Evolutionary conservation across 1,140 invertebrate genomes (phyloP), one percentile per base, ranked within the genome.

Genomic region (Trissolcus basalis): DNA sequence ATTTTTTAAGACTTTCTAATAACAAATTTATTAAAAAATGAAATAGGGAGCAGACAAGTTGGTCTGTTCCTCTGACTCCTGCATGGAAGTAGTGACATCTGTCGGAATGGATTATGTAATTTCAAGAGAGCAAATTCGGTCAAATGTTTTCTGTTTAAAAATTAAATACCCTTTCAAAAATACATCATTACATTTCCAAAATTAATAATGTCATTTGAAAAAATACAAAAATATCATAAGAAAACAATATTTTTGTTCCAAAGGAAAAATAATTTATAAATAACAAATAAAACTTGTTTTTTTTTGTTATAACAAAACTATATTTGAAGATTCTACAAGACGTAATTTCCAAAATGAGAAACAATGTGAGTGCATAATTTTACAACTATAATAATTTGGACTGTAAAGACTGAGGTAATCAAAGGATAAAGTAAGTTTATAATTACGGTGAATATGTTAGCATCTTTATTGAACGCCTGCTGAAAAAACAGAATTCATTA

Each of bases 401-500:
- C n/a, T n/a, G n/a, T n/a, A 27, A 27, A 27, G 6, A 27, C 19
- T 27, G 19, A 16, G 6, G 15, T 7, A 47, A 15, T 15, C 1
- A 15, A 47, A 47, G 2, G 44, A 47, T 11, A 14, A 47, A n/a
- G n/a, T n/a, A n/a, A n/a, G n/a, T n/a, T n/a, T n/a, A n/a, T 4
- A 54, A 41, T 16, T 54, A 53, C 60, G 4, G 11, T 54, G 19
- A 44, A 73, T 44, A 68, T 61, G 35, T 53, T 64, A 48, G 27
- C 16, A 45, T 70, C 33, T 84, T 84, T 81, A 83, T 83, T 83
- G 4, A 51, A 47, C 48, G 12, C 9, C 56, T 70, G 78, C 83
- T 85, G 84, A 85, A 85, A 85, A 81, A 82, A 82, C 67, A 53
- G 74, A 70, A 77, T 44, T 15, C 4, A 63, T 73, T 73, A 73